phyloP scores from a whole-genome alignment of 2,113 vertebrate genomes.

The Narcine bancroftii region DNA sequence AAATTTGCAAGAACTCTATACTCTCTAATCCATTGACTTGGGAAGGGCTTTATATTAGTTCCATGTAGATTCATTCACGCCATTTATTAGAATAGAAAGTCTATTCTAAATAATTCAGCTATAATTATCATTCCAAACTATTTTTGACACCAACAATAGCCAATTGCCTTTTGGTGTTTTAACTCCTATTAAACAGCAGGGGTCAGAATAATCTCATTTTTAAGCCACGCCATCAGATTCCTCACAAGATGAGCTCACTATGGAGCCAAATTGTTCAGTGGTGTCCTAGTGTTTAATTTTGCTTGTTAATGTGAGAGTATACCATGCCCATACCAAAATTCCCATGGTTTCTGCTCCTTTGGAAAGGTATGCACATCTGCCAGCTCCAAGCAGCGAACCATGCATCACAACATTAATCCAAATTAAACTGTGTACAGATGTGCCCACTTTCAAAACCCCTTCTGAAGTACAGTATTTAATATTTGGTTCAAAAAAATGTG shows the following conservation, averaged over 20 bases:
- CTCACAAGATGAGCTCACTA: neutral
- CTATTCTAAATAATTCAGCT: neutral
- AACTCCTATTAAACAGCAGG: neutral
- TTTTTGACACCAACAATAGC: neutral
- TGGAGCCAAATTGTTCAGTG: no score
- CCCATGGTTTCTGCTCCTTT: neutral
- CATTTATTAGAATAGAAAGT: neutral
- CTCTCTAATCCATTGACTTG: neutral
- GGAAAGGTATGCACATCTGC: constrained; percentile 24
- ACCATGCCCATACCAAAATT: no score
- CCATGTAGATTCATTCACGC: neutral
- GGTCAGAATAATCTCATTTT: constrained; percentile 10
- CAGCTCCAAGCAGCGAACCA: neutral
- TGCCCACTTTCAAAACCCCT: constrained; percentile 17
- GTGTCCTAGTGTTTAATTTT: neutral
- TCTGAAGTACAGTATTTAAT: neutral
- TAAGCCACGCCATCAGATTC: neutral
- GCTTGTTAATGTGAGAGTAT: neutral
- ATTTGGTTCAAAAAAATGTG: neutral
- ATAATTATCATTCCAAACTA: neutral
- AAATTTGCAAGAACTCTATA: neutral
- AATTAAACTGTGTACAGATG: neutral
- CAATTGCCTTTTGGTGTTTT: neutral
- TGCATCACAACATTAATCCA: neutral
- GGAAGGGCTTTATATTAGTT: neutral